Conservation (phyloP, 2,113 vertebrate species). For the Brachyistius frenatus region DNA sequence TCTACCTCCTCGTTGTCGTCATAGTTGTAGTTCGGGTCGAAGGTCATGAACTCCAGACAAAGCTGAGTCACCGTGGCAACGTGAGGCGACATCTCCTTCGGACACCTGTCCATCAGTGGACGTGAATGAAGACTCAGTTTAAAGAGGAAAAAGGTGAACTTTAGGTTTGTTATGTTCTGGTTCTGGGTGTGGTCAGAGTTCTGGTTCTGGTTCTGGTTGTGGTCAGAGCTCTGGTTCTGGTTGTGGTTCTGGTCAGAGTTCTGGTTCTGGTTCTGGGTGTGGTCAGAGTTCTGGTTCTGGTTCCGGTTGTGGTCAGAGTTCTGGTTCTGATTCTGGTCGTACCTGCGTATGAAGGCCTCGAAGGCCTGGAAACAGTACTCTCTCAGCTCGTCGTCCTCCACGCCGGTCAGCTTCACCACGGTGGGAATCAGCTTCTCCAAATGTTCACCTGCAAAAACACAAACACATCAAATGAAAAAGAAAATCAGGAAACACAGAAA, state of each 20-base stretch:
- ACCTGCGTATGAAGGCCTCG: slow-evolving; percentile 92
- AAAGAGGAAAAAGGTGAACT: no score
- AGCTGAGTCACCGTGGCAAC: slow-evolving; percentile 88
- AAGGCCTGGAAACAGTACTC: slow-evolving; percentile 96
- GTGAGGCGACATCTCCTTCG: slow-evolving; percentile 93
- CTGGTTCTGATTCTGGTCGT: no score
- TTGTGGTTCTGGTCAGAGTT: no score
- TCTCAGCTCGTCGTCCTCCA: slow-evolving; percentile 93
- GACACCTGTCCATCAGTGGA: slow-evolving; percentile 84
- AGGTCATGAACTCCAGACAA: slow-evolving; percentile 92
- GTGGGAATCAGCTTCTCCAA: slow-evolving; percentile 92
- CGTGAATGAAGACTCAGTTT: not conserved
- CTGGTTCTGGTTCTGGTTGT: no score
- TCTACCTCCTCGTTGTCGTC: slow-evolving; percentile 89
- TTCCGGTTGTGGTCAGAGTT: no score
- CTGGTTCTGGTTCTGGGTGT: no score
- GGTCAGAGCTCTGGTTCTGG: no score
- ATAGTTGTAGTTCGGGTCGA: slow-evolving; percentile 96
- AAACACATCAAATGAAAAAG: not conserved
- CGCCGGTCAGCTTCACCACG: slow-evolving; percentile 89
- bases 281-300: no score
- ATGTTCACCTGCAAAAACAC: slow-evolving; percentile 86
- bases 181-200: no score
- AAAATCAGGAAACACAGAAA: no score
- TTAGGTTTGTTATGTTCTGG: no score